These are phyloP conservation scores for Calliphora vomitoria DNA, from an alignment of 2,888 invertebrate genomes.

Conservation along the genomic window DNA sequence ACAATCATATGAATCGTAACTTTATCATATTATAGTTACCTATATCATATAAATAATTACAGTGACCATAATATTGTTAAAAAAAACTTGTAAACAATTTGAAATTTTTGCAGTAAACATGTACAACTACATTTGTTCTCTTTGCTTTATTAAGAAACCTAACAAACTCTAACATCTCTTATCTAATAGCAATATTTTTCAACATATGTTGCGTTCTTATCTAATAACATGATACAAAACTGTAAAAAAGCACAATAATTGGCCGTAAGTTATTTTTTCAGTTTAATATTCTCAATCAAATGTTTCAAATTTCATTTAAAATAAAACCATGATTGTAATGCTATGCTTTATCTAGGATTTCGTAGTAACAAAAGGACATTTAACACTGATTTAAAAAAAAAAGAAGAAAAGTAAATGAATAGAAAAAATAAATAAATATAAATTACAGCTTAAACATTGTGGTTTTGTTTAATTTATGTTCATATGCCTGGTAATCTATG, in stretches of 20 bases:
- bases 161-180: too few relatives aligned
- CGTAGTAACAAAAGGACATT: not conserved
- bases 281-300: not conserved
- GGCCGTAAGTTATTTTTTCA: not conserved
- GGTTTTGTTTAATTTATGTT: conserved; percentile 69
- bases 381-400: not conserved
- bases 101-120: too few relatives aligned
- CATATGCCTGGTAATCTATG: conserved; percentile 57
- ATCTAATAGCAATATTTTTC: too few relatives aligned
- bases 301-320: not conserved
- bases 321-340: not conserved
- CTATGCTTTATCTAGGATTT: not conserved
- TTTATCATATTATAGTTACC: too few relatives aligned
- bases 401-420: not conserved
- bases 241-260: not conserved
- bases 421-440: not conserved
- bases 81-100: too few relatives aligned
- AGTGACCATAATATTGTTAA: too few relatives aligned
- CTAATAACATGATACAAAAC: too few relatives aligned
- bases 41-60: too few relatives aligned
- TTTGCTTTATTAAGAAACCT: too few relatives aligned
- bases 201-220: too few relatives aligned
- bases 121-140: too few relatives aligned
- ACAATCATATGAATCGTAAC: too few relatives aligned
- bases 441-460: conserved; percentile 12